Evolutionary conservation across 2,888 invertebrate genomes (phyloP), one percentile per base, ranked within the genome.

Genomic region (Linyphia triangularis): DNA sequence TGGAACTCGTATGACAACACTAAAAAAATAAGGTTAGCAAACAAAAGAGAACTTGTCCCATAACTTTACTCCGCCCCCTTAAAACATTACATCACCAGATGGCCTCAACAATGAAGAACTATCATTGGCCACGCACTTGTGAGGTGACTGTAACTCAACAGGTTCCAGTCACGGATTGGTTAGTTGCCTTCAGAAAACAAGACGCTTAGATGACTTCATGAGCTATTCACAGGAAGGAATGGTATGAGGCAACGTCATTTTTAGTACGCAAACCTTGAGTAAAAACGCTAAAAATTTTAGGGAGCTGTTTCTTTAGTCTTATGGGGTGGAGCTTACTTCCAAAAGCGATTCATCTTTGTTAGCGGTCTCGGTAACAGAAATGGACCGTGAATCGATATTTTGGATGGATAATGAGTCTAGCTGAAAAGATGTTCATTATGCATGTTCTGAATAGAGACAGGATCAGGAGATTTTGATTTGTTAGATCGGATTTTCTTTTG

Each of bases 391-490:
- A 77, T 77, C 77, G 33, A 77, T 77, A 63, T 63, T 63, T 73
- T 63, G 40, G 37, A 61, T n/a, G 61, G 40, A 19, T 77, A 77
- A 77, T 77, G 26, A 63, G 63, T 37, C 24, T 22, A 37, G 63
- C 7, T 19, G 9, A 51, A 63, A 40, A 37, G 40, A 77, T 61
- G 77, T 77, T 77, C 77, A 77, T 77, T 77, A 77, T 51, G 40
- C n/a, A n/a, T 3, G 61, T n/a, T 59, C 63, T 77, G 24, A 51
- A 51, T 40, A 30, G 33, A 28, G 16, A 33, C 9, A 13, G 10
- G 5, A 19, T 1, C 5, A 22, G 28, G 70, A 24, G 19, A 43
- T 43, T 16, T 26, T 13, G n/a, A 16, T 70, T 70, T 70, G n/a
- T 70, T 43, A 2, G 16, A n/a, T n/a, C n/a, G n/a, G n/a, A n/a